These are phyloP conservation scores for Brenthis ino DNA, from an alignment of 2,888 invertebrate species.

Conservation along the genomic window DNA sequence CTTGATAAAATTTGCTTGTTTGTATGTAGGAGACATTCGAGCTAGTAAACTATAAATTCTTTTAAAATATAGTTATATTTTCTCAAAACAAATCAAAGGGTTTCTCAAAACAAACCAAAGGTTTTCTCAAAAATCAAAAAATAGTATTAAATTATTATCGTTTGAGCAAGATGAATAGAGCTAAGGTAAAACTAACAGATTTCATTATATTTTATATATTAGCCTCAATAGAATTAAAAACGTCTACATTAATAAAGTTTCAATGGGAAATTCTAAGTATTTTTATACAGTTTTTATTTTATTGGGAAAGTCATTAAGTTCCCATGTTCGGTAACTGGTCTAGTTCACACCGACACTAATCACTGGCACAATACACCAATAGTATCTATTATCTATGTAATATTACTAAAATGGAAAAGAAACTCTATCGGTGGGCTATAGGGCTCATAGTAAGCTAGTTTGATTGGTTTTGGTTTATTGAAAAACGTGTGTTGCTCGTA, in stretches of 20 bases:
- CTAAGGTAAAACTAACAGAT: too few species aligned
- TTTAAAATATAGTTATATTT: too few species aligned
- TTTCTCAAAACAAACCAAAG: too few species aligned
- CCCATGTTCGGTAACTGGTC: conserved; percentile 32
- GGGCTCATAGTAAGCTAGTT: neutral
- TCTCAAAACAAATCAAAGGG: too few species aligned
- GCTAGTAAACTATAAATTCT: too few species aligned
- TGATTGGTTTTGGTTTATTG: neutral
- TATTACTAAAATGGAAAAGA: neutral
- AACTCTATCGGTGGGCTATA: conserved; percentile 1
- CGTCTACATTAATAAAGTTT: neutral
- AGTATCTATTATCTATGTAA: neutral
- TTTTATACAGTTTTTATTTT: conserved; percentile 14
- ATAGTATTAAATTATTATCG: too few species aligned
- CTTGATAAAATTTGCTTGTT: too few species aligned
- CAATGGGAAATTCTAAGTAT: neutral
- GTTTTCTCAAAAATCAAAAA: too few species aligned
- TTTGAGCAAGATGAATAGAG: too few species aligned
- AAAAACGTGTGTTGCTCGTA: conserved; percentile 3
- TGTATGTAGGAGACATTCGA: too few species aligned
- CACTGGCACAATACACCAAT: neutral
- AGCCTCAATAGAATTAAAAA: too few species aligned
- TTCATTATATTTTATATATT: too few species aligned
- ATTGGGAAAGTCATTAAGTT: conserved; percentile 28
- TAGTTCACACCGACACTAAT: conserved; percentile 32